A percentile compares a stretch with the other conserved stretches of the same genome.
phyloP scores from a whole-genome alignment of 1,140 invertebrate species.

The Cephus cinctus region DNA sequence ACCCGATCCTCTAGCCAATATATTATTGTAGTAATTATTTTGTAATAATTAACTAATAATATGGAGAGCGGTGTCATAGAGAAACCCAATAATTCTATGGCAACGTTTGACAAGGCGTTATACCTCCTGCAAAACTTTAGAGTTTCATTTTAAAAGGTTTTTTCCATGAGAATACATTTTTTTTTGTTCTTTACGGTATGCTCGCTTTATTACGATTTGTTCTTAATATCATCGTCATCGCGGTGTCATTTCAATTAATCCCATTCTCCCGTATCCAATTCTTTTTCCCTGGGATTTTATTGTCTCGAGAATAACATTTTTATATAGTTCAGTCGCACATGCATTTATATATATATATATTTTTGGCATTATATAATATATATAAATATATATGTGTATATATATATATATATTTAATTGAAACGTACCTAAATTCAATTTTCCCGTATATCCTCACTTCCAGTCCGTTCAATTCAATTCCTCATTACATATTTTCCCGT shows the following conservation, averaged over 20 bases:
- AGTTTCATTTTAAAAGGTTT: slow-evolving; percentile 44
- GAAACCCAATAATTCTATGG: neutral
- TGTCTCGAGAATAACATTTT: slow-evolving; percentile 7
- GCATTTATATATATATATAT: slow-evolving; percentile 19
- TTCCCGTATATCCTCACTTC: slow-evolving; percentile 18
- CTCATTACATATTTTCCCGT: too few relatives aligned
- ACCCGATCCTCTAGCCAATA: slow-evolving; percentile 19
- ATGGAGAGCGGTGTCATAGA: slow-evolving; percentile 22
- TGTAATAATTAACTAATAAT: slow-evolving; percentile 41
- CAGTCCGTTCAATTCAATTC: too few relatives aligned
- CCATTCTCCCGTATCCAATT: too few relatives aligned
- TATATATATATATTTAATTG: slow-evolving; percentile 28
- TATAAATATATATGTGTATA: slow-evolving; percentile 12
- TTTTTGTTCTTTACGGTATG: too few relatives aligned
- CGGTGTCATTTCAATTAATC: too few relatives aligned
- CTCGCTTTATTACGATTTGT: too few relatives aligned
- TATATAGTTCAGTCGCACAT: slow-evolving; percentile 9
- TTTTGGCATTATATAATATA: slow-evolving; percentile 24
- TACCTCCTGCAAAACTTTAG: too few relatives aligned
- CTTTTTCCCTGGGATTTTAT: slow-evolving; percentile 10
- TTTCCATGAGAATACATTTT: slow-evolving; percentile 16
- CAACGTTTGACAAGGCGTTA: too few relatives aligned
- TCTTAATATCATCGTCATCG: too few relatives aligned
- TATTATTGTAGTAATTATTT: slow-evolving; percentile 42
- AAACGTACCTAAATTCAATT: slow-evolving; percentile 25